phyloP scores from a whole-genome alignment of 2,797 vertebrate species.

The Momotus momota region DNA sequence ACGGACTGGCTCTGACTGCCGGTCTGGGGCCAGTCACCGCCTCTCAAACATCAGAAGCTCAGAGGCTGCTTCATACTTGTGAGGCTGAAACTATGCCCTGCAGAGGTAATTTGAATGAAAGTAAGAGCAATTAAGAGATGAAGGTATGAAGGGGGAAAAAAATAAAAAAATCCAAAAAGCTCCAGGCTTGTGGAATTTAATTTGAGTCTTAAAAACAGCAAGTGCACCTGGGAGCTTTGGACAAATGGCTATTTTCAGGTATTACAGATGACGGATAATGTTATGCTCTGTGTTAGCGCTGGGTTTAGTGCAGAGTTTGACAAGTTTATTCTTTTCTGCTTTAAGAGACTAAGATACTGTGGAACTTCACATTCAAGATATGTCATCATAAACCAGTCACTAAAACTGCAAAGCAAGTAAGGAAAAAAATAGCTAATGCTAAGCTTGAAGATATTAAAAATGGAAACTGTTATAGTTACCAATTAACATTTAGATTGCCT shows the following conservation, averaged over 20 bases:
- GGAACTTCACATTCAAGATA: conserved; percentile 2
- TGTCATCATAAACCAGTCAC: conserved; percentile 32
- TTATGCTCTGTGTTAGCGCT: not conserved
- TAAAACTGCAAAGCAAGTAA: conserved; percentile 22
- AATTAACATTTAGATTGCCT: conserved; percentile 68
- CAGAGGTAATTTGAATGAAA: not conserved
- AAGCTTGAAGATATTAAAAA: conserved; percentile 38
- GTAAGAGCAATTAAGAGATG: not conserved
- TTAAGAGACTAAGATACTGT: not conserved
- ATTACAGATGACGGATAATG: not conserved
- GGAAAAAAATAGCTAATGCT: conserved; percentile 12
- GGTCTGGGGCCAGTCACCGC: not conserved
- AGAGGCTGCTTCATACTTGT: not conserved
- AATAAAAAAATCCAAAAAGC: not conserved
- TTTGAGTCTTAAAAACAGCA: not conserved
- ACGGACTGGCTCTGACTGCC: not conserved
- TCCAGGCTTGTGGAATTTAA: not conserved
- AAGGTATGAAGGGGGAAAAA: not conserved
- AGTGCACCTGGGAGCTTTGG: not conserved
- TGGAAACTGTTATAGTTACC: conserved; percentile 26
- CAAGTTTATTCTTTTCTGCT: conserved; percentile 12
- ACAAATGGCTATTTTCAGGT: not conserved
- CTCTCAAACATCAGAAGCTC: fast-evolving
- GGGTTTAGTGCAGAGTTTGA: not conserved
- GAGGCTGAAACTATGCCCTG: not conserved